Conservation (phyloP, 2,888 invertebrate species). For the Drosophila eohydei region DNA sequence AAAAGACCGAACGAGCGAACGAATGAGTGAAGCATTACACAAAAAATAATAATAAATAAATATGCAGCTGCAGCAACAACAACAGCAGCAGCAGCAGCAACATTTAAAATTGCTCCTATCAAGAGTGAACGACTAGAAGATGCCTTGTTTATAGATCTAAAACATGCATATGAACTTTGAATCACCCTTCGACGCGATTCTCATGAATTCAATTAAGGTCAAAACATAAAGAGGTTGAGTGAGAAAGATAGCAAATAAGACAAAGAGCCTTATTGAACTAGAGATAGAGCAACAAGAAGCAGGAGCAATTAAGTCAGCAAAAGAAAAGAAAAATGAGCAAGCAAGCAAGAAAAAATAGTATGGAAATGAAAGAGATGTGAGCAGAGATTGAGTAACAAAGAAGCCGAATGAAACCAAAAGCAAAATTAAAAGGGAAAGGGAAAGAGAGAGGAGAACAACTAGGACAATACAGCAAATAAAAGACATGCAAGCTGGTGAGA, state of each 20-base stretch:
- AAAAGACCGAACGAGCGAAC: conserved; percentile 47
- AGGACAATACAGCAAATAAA: background rate
- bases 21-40: conserved; percentile 38
- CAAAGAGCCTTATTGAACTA: background rate
- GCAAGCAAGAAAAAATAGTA: background rate
- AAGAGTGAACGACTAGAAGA: conserved; percentile 12
- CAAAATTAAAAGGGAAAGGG: background rate
- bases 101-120: conserved; percentile 16
- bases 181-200: background rate
- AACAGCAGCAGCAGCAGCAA: conserved; percentile 13
- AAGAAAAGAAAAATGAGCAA: background rate
- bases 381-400: background rate
- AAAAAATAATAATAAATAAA: conserved; percentile 70
- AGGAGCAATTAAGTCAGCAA: background rate
- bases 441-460: too few relatives aligned
- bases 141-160: background rate
- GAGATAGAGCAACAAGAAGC: background rate
- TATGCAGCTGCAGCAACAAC: conserved; percentile 56
- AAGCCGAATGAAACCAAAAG: background rate
- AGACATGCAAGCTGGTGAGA: background rate
- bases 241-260: background rate
- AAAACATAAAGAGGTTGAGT: background rate
- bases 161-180: background rate
- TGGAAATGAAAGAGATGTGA: background rate
- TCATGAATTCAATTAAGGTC: background rate